Percentiles rank a stretch among this genome's conserved stretches.
Conservation (phyloP, 2,888 invertebrate species). For the Mythimna albipuncta region DNA sequence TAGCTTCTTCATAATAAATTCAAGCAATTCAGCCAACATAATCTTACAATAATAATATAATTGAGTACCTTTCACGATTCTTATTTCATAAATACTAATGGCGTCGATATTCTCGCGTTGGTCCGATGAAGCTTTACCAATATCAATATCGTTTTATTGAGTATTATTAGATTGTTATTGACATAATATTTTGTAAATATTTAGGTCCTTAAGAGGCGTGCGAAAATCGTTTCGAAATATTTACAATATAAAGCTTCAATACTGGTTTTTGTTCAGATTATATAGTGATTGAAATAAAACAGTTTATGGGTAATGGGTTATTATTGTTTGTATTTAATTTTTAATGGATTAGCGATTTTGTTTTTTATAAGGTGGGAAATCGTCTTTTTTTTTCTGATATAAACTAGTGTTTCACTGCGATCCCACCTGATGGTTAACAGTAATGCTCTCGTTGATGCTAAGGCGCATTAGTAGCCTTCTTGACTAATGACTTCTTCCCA, state of each 20-base stretch:
- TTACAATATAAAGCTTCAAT: constrained; percentile 3
- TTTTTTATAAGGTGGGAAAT: too few species aligned
- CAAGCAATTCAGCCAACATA: neutral
- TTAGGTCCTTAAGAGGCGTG: constrained; percentile 23
- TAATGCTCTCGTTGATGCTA: too few species aligned
- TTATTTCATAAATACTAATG: constrained; percentile 66
- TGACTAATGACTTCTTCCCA: too few species aligned
- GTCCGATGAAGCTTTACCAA: constrained; percentile 31
- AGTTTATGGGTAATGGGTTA: constrained; percentile 6
- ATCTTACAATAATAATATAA: constrained; percentile 21
- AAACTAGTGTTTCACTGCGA: too few species aligned
- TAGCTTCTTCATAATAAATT: neutral
- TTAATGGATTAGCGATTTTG: too few species aligned
- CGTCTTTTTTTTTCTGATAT: too few species aligned
- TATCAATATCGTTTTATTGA: constrained; percentile 44
- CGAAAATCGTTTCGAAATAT: constrained; percentile 12
- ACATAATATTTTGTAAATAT: constrained; percentile 47
- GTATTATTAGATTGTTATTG: constrained; percentile 41
- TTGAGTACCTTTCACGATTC: constrained; percentile 33
- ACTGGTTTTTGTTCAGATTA: constrained; percentile 10
- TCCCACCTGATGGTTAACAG: too few species aligned
- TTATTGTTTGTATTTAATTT: neutral
- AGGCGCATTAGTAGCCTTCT: too few species aligned
- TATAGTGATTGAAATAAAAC: constrained; percentile 19
- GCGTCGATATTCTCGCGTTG: constrained; percentile 53